These are phyloP conservation scores for Asbolus verrucosus DNA, from an alignment of 1,140 invertebrate species.

Conservation along the genomic window DNA sequence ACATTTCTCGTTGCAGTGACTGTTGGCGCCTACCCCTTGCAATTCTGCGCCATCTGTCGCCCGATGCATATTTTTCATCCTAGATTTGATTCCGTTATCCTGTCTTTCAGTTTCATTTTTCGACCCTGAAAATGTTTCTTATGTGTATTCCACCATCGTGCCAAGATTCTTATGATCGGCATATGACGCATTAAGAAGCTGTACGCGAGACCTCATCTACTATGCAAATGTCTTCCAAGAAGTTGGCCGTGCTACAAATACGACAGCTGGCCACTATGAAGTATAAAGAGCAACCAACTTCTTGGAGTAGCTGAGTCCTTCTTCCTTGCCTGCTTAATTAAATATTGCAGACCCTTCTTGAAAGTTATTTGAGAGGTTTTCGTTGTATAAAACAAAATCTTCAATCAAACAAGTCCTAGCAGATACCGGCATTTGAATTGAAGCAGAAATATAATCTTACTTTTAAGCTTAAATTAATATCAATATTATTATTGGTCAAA, in stretches of 20 bases:
- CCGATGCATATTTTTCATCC: conserved; percentile 59
- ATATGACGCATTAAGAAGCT: conserved; percentile 43
- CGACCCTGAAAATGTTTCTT: conserved; percentile 26
- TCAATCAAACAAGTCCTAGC: not conserved
- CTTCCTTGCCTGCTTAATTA: conserved; percentile 57
- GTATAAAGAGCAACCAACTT: conserved; percentile 59
- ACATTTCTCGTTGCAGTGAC: conserved; percentile 63
- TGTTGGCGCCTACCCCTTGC: conserved; percentile 58
- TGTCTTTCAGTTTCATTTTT: conserved; percentile 20
- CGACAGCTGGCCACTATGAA: conserved; percentile 60
- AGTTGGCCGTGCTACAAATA: conserved; percentile 53
- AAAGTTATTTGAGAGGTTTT: conserved; percentile 41
- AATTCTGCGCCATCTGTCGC: conserved; percentile 62
- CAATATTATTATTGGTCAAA: too few species aligned
- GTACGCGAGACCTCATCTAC: conserved; percentile 55
- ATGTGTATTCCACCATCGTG: conserved; percentile 17
- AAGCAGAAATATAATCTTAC: too few species aligned
- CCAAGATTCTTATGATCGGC: conserved; percentile 16
- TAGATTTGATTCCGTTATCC: conserved; percentile 53
- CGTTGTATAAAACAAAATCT: not conserved
- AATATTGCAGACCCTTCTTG: conserved; percentile 44
- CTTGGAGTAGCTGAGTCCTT: conserved; percentile 47
- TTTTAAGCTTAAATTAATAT: too few species aligned
- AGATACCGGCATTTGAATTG: too few species aligned
- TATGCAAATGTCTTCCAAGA: conserved; percentile 59